Conservation (phyloP, 1,140 invertebrate species). For the Trichomalopsis sarcophagae region DNA sequence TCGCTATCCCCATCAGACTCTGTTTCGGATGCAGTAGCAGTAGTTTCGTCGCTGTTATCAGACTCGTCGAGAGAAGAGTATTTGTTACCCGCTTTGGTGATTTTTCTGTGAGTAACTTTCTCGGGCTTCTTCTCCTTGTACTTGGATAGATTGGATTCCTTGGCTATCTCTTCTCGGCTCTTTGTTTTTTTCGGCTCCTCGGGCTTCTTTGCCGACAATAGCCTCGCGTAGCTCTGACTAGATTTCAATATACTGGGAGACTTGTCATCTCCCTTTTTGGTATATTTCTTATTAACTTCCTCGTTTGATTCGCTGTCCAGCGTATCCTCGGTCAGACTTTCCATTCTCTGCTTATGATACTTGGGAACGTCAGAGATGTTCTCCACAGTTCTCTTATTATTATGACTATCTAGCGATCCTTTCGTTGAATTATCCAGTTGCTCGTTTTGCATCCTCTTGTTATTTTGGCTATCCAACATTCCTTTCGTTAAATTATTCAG, state of each 20-base stretch:
- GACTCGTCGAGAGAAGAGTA: slow-evolving; percentile 49
- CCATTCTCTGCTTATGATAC: slow-evolving; percentile 3
- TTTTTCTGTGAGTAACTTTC: background rate
- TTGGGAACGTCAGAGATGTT: slow-evolving; percentile 20
- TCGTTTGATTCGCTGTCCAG: slow-evolving; percentile 16
- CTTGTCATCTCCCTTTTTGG: slow-evolving; percentile 2
- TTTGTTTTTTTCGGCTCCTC: background rate
- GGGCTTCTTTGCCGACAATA: slow-evolving; percentile 4
- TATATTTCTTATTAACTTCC: background rate
- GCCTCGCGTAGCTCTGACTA: background rate
- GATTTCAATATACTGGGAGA: background rate
- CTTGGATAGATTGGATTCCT: background rate
- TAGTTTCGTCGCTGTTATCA: slow-evolving; percentile 53
- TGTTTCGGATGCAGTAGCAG: slow-evolving; percentile 18
- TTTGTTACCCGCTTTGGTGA: slow-evolving; percentile 9
- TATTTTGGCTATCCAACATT: slow-evolving; percentile 56
- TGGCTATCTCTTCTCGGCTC: slow-evolving; percentile 1
- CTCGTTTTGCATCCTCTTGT: slow-evolving; percentile 12
- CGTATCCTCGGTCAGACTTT: slow-evolving; percentile 20
- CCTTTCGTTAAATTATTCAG: slow-evolving; percentile 61
- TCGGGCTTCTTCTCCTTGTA: background rate
- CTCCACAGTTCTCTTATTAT: background rate
- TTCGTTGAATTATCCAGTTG: background rate
- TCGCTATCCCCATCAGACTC: slow-evolving; percentile 20
- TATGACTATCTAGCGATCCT: background rate